Percentiles rank a stretch among this genome's conserved stretches.
These are phyloP conservation scores for Marmota flaviventris DNA, from an alignment of 2,113 vertebrate genomes.

Conservation along the genomic window DNA sequence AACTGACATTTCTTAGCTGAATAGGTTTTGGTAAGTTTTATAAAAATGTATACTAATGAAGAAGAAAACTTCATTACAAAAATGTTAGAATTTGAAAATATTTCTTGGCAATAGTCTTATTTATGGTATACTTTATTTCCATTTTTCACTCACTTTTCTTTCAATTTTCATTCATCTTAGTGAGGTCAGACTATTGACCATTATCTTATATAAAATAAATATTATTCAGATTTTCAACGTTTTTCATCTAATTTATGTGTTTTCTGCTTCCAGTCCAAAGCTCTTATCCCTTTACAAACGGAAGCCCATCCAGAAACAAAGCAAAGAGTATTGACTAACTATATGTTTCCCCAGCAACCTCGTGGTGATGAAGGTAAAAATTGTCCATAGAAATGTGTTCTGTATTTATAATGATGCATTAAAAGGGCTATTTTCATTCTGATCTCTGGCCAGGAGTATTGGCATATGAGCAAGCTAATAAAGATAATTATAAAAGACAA, in stretches of 20 bases:
- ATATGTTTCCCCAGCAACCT: slow-evolving; percentile 99
- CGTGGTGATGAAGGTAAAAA: slow-evolving; percentile 96
- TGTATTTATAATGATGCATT: background rate
- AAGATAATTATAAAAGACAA: background rate
- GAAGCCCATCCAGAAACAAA: slow-evolving; percentile 99
- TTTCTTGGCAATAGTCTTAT: background rate
- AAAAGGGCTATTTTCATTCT: background rate
- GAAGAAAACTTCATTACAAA: slow-evolving; percentile 20
- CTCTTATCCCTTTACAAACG: slow-evolving; percentile 98
- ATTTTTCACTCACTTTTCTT: background rate
- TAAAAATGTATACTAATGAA: background rate
- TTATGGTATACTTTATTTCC: background rate
- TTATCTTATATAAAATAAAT: background rate
- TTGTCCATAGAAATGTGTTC: background rate
- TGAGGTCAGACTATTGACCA: background rate
- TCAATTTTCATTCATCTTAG: background rate
- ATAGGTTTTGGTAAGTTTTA: slow-evolving; percentile 40
- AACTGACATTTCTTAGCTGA: slow-evolving; percentile 40
- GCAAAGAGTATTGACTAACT: slow-evolving; percentile 99
- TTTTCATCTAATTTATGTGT: slow-evolving; percentile 21
- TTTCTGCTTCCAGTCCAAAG: slow-evolving; percentile 94
- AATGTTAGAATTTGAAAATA: slow-evolving; percentile 9
- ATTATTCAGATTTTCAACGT: background rate
- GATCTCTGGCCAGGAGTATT: background rate
- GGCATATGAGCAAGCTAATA: background rate